Evolutionary conservation across 2,888 invertebrate species (phyloP).

Genomic region (Melinaea marsaeus): DNA sequence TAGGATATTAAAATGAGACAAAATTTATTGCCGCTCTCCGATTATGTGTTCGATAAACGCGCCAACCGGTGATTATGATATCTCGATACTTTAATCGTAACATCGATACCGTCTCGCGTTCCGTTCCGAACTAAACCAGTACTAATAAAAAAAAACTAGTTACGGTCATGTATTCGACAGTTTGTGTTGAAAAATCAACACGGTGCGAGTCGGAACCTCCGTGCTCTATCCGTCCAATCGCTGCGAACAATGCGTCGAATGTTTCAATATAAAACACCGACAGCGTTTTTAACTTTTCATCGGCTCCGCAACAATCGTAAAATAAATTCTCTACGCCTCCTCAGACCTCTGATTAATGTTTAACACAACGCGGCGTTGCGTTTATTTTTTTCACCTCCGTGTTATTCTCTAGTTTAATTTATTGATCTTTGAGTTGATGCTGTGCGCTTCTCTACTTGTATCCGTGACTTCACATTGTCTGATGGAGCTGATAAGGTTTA

Average conservation of each 20-base stretch:
- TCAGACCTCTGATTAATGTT: slow-evolving; percentile 75
- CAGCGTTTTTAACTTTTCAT: slow-evolving; percentile 77
- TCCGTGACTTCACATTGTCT: slow-evolving; percentile 41
- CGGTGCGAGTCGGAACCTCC: slow-evolving; percentile 65
- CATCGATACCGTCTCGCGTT: slow-evolving; percentile 73
- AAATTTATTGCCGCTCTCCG: slow-evolving; percentile 72
- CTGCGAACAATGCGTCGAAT: slow-evolving; percentile 72
- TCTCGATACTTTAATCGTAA: slow-evolving; percentile 70
- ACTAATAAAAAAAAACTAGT: slow-evolving; percentile 76
- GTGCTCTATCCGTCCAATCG: slow-evolving; percentile 73
- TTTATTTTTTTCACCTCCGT: slow-evolving; percentile 64
- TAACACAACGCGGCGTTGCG: slow-evolving; percentile 67
- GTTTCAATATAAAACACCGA: slow-evolving; percentile 73
- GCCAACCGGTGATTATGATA: slow-evolving; percentile 77
- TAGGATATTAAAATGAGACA: slow-evolving; percentile 75
- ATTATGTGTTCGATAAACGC: slow-evolving; percentile 76
- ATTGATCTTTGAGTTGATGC: slow-evolving; percentile 50
- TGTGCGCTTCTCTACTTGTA: slow-evolving; percentile 29
- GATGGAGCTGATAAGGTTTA: slow-evolving; percentile 15
- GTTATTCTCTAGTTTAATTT: slow-evolving; percentile 71
- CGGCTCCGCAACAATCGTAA: slow-evolving; percentile 75
- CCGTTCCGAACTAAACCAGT: slow-evolving; percentile 74
- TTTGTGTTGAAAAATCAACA: slow-evolving; percentile 75
- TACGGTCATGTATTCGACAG: slow-evolving; percentile 66
- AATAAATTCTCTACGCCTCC: slow-evolving; percentile 77